A percentile compares a stretch with the other conserved stretches of the same genome.
Evolutionary conservation across 2,113 vertebrate species (phyloP).

Genomic region (Chrysochloris asiatica): DNA sequence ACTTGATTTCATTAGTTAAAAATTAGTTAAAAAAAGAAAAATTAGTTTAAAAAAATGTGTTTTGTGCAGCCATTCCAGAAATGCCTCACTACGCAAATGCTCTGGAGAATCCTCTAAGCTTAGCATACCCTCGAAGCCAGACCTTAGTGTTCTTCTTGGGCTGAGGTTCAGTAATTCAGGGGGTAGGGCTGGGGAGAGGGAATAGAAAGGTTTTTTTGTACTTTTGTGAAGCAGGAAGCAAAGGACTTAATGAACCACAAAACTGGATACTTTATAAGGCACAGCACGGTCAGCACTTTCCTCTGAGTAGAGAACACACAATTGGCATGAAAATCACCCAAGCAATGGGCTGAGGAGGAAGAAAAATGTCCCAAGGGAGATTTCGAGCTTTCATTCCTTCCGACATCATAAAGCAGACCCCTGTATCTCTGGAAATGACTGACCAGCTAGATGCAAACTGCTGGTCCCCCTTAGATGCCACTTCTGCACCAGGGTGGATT

Average conservation of each 20-base stretch:
- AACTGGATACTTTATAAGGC: constrained; percentile 67
- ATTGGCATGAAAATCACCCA: constrained; percentile 67
- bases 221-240: constrained; percentile 60
- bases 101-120: not conserved
- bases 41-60: too few species aligned
- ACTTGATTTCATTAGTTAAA: constrained; percentile 56
- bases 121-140: not conserved
- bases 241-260: constrained; percentile 73
- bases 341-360: constrained; percentile 56
- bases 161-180: not conserved
- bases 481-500: constrained; percentile 17
- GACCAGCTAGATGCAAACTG: constrained; percentile 51
- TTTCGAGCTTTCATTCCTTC: not conserved
- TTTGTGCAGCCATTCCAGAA: not conserved
- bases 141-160: not conserved
- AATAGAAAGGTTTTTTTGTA: constrained; percentile 1
- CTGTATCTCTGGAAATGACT: constrained; percentile 2
- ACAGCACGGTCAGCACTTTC: constrained; percentile 81
- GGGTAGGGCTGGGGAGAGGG: not conserved
- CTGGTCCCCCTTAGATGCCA: constrained; percentile 47
- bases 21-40: too few species aligned
- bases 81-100: fast-evolving
- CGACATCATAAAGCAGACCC: constrained; percentile 21
- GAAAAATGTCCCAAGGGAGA: constrained; percentile 12
- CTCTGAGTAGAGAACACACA: constrained; percentile 67